A percentile compares a stretch with the other conserved stretches of the same genome.
phyloP scores from a whole-genome alignment of 1,140 invertebrate genomes.

The Adelges cooleyi region DNA sequence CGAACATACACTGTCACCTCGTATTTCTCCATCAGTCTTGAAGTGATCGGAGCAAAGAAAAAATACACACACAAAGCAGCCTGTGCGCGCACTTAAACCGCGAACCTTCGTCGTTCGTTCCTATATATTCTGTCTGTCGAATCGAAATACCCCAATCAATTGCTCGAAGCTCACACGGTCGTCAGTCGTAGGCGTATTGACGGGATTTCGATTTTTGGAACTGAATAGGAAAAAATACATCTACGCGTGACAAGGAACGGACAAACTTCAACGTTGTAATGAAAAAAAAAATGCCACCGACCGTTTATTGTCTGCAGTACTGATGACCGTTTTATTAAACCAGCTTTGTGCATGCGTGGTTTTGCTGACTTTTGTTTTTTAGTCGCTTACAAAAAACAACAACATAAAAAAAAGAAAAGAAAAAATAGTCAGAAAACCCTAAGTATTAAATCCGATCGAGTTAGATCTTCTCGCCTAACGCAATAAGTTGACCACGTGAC shows the following conservation, averaged over 20 bases:
- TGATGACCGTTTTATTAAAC: constrained; percentile 2
- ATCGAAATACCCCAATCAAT: constrained; percentile 11
- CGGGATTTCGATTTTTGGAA: background rate
- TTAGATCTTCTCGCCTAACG: background rate
- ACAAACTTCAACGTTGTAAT: no score
- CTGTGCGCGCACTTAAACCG: no score
- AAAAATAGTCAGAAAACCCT: no score
- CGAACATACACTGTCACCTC: background rate
- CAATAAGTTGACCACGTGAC: no score
- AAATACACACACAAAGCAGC: background rate
- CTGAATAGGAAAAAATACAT: background rate
- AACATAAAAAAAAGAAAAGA: no score
- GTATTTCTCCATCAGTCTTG: background rate
- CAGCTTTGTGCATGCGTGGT: constrained; percentile 11
- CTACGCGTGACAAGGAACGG: background rate
- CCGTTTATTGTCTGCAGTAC: background rate
- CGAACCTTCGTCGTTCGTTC: no score
- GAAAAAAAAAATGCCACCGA: no score
- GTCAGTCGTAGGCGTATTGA: constrained; percentile 4
- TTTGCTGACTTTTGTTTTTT: constrained; percentile 14
- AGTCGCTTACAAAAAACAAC: background rate
- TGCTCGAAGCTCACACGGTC: background rate
- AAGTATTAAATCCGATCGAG: background rate
- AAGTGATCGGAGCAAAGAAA: background rate
- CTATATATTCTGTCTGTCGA: background rate